Percentiles rank a stretch among this genome's conserved stretches.
Conservation (phyloP, 2,797 vertebrate genomes). For the Eupleurogrammus muticus region DNA sequence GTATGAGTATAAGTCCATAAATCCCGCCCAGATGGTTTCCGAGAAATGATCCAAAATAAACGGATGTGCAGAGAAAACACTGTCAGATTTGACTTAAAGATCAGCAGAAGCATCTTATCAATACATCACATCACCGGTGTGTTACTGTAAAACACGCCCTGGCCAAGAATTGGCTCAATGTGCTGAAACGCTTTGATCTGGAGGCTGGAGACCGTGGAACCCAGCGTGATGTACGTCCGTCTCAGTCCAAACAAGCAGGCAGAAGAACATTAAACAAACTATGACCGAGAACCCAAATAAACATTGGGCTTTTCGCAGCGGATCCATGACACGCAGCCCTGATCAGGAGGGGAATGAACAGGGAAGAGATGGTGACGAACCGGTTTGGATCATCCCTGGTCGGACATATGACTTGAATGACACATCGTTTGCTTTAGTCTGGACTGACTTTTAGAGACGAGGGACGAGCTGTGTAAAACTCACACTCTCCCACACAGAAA, state of each 20-base stretch:
- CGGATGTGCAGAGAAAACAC: background rate
- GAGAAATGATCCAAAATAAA: background rate
- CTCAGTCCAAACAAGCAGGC: conserved; percentile 67
- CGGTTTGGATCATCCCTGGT: conserved; percentile 51
- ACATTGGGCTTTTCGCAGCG: conserved; percentile 44
- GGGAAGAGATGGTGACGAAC: conserved; percentile 20
- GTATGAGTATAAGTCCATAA: background rate
- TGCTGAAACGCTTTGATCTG: conserved; percentile 56
- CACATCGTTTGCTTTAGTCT: too few species aligned
- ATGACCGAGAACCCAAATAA: conserved; percentile 64
- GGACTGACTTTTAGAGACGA: conserved; percentile 29
- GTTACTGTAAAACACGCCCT: conserved; percentile 20
- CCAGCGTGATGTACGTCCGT: conserved; percentile 29
- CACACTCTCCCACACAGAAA: conserved; percentile 28
- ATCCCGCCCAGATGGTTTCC: background rate
- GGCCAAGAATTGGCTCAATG: conserved; percentile 3
- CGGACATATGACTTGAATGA: conserved; percentile 8
- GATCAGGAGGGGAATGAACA: conserved; percentile 36
- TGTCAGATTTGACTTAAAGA: background rate
- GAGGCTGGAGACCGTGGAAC: conserved; percentile 56
- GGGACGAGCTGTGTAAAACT: conserved; percentile 9
- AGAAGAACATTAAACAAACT: conserved; percentile 74
- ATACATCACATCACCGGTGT: conserved; percentile 15
- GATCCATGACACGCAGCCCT: conserved; percentile 27
- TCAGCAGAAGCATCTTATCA: conserved; percentile 3